Conservation (phyloP, 1,140 invertebrate genomes). For the Magallana gigas region DNA sequence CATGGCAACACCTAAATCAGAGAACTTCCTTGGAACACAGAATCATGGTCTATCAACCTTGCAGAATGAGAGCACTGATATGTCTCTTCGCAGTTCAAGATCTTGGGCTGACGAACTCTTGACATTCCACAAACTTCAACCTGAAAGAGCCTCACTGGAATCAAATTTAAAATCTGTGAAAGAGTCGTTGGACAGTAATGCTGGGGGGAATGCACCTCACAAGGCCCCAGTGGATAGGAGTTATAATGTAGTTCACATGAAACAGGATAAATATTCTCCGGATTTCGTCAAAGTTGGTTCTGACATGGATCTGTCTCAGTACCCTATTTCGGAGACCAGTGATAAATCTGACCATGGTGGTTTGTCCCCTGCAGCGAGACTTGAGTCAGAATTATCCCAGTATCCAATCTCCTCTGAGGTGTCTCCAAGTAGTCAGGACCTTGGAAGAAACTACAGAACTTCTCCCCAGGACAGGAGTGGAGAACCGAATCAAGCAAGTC, state of each 20-base stretch:
- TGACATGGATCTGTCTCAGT: slow-evolving; percentile 52
- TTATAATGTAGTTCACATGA: slow-evolving; percentile 53
- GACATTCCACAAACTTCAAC: slow-evolving; percentile 42
- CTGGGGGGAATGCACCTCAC: background rate
- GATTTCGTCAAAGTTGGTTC: slow-evolving; percentile 20
- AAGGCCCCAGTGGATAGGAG: slow-evolving; percentile 44
- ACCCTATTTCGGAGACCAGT: slow-evolving; percentile 31
- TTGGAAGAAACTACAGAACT: slow-evolving; percentile 40
- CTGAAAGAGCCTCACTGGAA: slow-evolving; percentile 48
- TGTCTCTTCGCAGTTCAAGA: slow-evolving; percentile 55
- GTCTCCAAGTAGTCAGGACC: slow-evolving; percentile 29
- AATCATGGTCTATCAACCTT: background rate
- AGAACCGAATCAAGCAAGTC: slow-evolving; percentile 45
- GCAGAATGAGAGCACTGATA: slow-evolving; percentile 45
- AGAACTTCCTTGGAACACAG: slow-evolving; percentile 40
- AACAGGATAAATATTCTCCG: background rate
- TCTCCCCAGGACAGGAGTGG: slow-evolving; percentile 54
- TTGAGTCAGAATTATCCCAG: slow-evolving; percentile 38
- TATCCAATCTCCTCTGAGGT: slow-evolving; percentile 38
- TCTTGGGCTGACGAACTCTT: slow-evolving; percentile 63
- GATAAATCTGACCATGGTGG: slow-evolving; percentile 7
- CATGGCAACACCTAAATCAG: slow-evolving; percentile 35
- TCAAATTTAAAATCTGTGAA: slow-evolving; percentile 38
- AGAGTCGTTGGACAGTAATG: background rate
- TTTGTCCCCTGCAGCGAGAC: background rate